phyloP scores from a whole-genome alignment of 64 coral and sea anemone species.

The Actinia equina region DNA sequence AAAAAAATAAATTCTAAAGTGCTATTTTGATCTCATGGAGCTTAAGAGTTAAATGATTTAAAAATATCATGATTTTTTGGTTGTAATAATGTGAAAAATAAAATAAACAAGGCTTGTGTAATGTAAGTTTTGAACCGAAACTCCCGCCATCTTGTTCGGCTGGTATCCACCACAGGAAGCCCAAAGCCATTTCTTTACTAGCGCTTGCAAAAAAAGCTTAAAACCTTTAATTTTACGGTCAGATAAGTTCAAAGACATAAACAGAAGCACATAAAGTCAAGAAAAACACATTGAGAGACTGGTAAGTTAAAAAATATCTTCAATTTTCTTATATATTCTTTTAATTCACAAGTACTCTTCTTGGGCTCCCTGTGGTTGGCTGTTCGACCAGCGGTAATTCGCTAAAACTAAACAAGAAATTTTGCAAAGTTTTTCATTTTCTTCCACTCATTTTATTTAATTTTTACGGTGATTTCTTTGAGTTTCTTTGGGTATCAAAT shows the following conservation, averaged over 20 bases:
- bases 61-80: not conserved
- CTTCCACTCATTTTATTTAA: not conserved
- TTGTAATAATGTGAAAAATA: not conserved
- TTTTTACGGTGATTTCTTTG: not conserved
- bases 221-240: no score
- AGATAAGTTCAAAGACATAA: no score
- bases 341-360: no score
- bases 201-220: not conserved
- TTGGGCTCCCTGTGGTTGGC: not conserved
- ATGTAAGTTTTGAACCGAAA: not conserved
- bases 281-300: no score
- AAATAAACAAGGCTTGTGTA: not conserved
- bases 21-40: no score
- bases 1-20: not conserved
- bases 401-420: slow-evolving; percentile 32
- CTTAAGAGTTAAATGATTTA: not conserved
- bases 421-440: not conserved
- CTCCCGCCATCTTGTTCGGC: slow-evolving; percentile 41
- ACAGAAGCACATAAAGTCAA: no score
- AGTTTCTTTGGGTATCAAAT: not conserved
- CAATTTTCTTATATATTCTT: no score
- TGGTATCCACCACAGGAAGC: not conserved
- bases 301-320: no score
- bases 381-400: slow-evolving; percentile 17
- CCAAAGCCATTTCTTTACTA: no score